phyloP scores from a whole-genome alignment of 2,888 invertebrate species.

The Galerucella nymphaeae region DNA sequence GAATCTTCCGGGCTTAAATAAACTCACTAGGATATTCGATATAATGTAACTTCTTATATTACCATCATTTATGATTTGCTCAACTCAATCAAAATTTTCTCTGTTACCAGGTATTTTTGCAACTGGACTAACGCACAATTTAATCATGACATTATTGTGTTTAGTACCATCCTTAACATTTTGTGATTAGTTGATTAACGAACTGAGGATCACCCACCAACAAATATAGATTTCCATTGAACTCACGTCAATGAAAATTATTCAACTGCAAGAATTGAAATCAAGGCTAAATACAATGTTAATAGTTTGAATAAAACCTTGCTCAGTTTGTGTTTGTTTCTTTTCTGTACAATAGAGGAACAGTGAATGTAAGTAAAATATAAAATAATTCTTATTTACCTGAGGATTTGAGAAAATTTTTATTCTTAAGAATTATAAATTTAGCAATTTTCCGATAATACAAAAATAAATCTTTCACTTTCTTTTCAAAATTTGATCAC shows the following conservation, averaged over 20 bases:
- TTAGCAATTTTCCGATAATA: too few relatives aligned
- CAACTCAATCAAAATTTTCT: too few relatives aligned
- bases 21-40: too few relatives aligned
- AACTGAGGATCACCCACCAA: background rate
- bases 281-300: constrained; percentile 13
- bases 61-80: too few relatives aligned
- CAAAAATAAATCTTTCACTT: too few relatives aligned
- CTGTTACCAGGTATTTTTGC: too few relatives aligned
- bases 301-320: constrained; percentile 13
- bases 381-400: background rate
- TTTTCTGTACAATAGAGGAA: background rate
- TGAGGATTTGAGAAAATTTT: too few relatives aligned
- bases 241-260: background rate
- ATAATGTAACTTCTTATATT: too few relatives aligned
- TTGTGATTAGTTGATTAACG: background rate
- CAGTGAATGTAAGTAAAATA: background rate
- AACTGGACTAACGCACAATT: background rate
- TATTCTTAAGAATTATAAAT: too few relatives aligned
- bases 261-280: constrained; percentile 3
- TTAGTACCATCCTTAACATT: background rate
- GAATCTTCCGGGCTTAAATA: too few relatives aligned
- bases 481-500: too few relatives aligned
- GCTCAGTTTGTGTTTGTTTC: constrained; percentile 2
- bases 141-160: background rate
- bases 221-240: background rate